Base-by-base conservation (phyloP, 2,888 invertebrate species). In the Hetaerina titia region DNA sequence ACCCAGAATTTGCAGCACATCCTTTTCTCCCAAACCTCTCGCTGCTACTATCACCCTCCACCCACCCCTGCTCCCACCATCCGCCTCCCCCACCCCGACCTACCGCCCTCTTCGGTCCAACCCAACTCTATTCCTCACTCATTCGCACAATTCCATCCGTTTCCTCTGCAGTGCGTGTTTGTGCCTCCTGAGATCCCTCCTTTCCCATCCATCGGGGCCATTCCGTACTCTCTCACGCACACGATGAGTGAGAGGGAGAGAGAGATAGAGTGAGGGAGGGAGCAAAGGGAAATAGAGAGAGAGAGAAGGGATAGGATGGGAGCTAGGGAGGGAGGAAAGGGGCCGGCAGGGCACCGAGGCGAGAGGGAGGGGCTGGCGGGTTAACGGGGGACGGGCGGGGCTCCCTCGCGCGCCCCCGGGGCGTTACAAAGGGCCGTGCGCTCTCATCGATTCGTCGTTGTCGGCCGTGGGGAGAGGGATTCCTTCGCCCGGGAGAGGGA, bases 371-470 rank as follows among this genome's bases (percentile, higher is more conserved):
- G 74, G 74, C 60, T 60, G 60, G 60, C 17, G 11, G 19, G 74
- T 25, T 13, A 9, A 31, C 13, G 5, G 81, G 13, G 89, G 92
- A 31, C 69, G 92, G 69, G 64, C 9, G 64, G 31, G 31, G 63
- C 45, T 19, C 63, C 64, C 25, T n/a, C 64, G 64, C 90, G 60
- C 90, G 90, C 90, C 92, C 92, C 92, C 69, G 74, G 92, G 92
- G 92, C 92, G 92, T 92, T 69, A 92, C 92, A 92, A 92, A 92
- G 92, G 92, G 92, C 92, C 92, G 92, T 92, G 92, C 92, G 92
- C 92, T 92, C 92, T 69, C 92, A 92, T 92, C 92, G 92, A 92
- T 92, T 92, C 92, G 69, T 45, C 64, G 64, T 90, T 90, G 90
- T 31, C 64, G 90, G 90, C 90, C 90, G 64, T 45, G 90, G 92